These are phyloP conservation scores for Branchipolynoe longqiensis DNA, from an alignment of 2,888 invertebrate genomes.

Conservation along the genomic window DNA sequence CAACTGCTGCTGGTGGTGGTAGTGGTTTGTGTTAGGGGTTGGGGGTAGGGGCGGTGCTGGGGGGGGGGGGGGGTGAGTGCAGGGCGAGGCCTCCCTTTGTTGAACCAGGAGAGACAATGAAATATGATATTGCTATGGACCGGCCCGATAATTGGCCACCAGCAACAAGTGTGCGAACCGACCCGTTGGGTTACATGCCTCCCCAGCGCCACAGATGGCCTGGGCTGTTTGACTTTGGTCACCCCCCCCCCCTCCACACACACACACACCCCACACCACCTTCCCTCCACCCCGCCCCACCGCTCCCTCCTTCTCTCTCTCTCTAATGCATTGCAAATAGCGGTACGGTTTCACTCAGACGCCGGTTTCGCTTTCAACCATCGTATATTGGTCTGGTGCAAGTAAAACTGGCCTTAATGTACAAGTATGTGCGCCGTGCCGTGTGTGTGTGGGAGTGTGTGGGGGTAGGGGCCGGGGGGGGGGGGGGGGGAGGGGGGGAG, in stretches of 20 bases:
- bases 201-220: conserved; percentile 44
- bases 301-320: background rate
- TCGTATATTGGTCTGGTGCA: conserved; percentile 20
- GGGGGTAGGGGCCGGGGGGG: background rate
- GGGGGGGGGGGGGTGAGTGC: too few relatives aligned
- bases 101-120: conserved; percentile 46
- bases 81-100: too few relatives aligned
- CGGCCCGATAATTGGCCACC: conserved; percentile 33
- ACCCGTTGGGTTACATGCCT: conserved; percentile 43
- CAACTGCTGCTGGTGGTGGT: background rate
- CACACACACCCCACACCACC: too few relatives aligned
- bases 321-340: conserved; percentile 56
- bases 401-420: conserved; percentile 49
- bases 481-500: background rate
- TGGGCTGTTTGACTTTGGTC: conserved; percentile 27
- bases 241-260: background rate
- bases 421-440: conserved; percentile 31
- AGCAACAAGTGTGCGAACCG: conserved; percentile 53
- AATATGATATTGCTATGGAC: conserved; percentile 50
- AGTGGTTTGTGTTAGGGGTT: too few relatives aligned
- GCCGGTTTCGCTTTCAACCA: conserved; percentile 20
- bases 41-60: background rate
- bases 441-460: background rate
- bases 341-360: conserved; percentile 30
- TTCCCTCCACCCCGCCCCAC: background rate